These are phyloP conservation scores for Drosophila lacteicornis DNA, from an alignment of 1,140 invertebrate species.

Conservation along the genomic window DNA sequence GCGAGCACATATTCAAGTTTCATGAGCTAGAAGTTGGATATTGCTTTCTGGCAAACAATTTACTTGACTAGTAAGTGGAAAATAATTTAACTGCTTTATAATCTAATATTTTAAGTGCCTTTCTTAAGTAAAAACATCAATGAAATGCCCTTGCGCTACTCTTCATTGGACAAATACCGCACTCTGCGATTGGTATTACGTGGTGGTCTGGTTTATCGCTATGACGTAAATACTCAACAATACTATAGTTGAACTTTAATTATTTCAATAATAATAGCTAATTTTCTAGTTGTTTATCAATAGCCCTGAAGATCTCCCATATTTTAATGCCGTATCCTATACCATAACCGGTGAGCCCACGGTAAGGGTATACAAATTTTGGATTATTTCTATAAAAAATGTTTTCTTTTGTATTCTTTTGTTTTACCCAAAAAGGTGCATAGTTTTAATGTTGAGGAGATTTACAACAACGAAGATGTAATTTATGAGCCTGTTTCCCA, in stretches of 20 bases:
- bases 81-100: not conserved
- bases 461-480: slow-evolving; percentile 53
- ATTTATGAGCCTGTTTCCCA: slow-evolving; percentile 55
- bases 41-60: slow-evolving; percentile 72
- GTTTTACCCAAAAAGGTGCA: slow-evolving; percentile 8
- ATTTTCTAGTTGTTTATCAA: slow-evolving; percentile 47
- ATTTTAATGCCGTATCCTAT: slow-evolving; percentile 59
- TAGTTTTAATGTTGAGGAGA: slow-evolving; percentile 63
- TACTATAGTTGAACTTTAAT: no score
- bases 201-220: slow-evolving; percentile 35
- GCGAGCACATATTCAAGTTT: slow-evolving; percentile 71
- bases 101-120: not conserved
- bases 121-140: slow-evolving; percentile 33
- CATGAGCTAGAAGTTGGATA: slow-evolving; percentile 76
- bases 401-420: no score
- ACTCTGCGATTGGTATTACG: slow-evolving; percentile 41
- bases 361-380: not conserved
- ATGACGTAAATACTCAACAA: slow-evolving; percentile 38
- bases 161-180: slow-evolving; percentile 44
- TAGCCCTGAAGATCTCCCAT: slow-evolving; percentile 68
- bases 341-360: slow-evolving; percentile 20
- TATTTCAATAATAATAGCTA: not conserved
- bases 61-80: slow-evolving; percentile 70
- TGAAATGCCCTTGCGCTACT: slow-evolving; percentile 49
- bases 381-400: not conserved